These are phyloP conservation scores for Pocillopora verrucosa DNA, from an alignment of 64 coral and sea anemone genomes.

Conservation along the genomic window DNA sequence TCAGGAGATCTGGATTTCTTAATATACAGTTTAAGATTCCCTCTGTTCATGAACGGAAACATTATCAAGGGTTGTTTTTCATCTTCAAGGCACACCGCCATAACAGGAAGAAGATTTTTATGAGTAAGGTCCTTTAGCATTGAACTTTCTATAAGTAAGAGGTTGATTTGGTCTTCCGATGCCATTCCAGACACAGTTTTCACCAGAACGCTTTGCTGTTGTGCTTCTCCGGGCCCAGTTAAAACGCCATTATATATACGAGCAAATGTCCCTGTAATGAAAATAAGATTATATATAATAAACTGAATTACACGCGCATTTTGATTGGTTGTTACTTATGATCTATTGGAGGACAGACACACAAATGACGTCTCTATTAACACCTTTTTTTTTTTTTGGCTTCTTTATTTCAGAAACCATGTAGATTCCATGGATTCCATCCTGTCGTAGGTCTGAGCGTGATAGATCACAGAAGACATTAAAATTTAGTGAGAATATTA, in stretches of 20 bases:
- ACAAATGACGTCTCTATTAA: too few species aligned
- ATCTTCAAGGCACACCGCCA: constrained; percentile 88
- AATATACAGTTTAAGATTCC: constrained; percentile 89
- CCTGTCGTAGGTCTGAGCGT: too few species aligned
- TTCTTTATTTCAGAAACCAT: too few species aligned
- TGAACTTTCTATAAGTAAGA: constrained; percentile 88
- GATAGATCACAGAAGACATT: too few species aligned
- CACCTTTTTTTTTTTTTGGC: too few species aligned
- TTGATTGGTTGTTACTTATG: background rate
- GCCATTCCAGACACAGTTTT: constrained; percentile 93
- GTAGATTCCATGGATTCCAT: too few species aligned
- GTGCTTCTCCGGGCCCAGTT: constrained; percentile 75
- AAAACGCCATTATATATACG: constrained; percentile 89
- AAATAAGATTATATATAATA: background rate
- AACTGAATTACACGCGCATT: background rate
- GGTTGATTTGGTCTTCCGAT: constrained; percentile 80
- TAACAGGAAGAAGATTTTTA: constrained; percentile 81
- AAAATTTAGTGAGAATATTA: too few species aligned
- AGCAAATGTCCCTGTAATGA: constrained; percentile 81
- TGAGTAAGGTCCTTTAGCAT: constrained; percentile 90
- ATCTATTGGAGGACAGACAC: too few species aligned
- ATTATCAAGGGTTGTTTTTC: constrained; percentile 83
- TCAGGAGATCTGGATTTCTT: constrained; percentile 92
- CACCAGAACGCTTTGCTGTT: constrained; percentile 82
- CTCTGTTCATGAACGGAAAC: constrained; percentile 95